Evolutionary conservation across 2,888 invertebrate species (phyloP).

Genomic region (Drosophila pseudotakahashii): DNA sequence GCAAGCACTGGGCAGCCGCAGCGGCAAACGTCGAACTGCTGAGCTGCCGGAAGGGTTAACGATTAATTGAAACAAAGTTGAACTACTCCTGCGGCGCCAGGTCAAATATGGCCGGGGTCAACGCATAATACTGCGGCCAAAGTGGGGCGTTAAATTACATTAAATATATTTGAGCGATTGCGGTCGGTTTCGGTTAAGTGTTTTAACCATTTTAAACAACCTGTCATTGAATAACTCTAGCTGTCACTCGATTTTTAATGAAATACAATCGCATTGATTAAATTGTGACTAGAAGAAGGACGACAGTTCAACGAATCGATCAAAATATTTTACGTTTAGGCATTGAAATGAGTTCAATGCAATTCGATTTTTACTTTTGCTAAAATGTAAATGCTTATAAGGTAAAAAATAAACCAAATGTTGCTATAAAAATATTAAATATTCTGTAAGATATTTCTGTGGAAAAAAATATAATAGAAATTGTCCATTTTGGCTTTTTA

Average conservation of each 20-base stretch:
- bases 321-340: too few species aligned
- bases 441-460: too few species aligned
- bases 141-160: constrained; percentile 7
- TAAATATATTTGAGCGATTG: constrained; percentile 5
- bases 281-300: background rate
- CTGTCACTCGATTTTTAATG: background rate
- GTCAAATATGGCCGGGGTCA: constrained; percentile 26
- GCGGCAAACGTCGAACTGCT: constrained; percentile 41
- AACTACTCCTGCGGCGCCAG: constrained; percentile 38
- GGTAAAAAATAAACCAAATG: too few species aligned
- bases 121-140: constrained; percentile 10
- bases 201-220: background rate
- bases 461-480: too few species aligned
- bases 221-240: background rate
- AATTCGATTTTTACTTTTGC: too few species aligned
- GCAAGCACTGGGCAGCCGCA: constrained; percentile 50
- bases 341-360: too few species aligned
- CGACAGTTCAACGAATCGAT: background rate
- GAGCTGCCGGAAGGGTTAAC: constrained; percentile 29
- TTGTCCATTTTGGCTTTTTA: too few species aligned
- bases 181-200: background rate
- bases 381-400: too few species aligned
- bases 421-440: too few species aligned
- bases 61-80: constrained; percentile 34
- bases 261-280: background rate